Conservation (phyloP, 2,888 invertebrate species). For the Lobophora halterata region DNA sequence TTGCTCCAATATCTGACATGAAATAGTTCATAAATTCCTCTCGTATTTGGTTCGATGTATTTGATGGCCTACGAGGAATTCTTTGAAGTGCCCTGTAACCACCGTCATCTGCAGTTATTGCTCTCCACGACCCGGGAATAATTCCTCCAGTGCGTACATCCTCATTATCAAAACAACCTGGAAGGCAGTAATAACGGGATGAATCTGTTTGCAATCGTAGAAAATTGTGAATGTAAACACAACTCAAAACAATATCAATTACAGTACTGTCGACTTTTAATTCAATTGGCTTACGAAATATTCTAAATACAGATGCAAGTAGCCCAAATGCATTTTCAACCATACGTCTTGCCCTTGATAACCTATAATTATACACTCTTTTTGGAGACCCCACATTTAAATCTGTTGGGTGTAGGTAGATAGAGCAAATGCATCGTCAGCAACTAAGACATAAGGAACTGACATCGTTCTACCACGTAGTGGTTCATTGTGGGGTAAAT, state of each 20-base stretch:
- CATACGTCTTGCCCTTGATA: constrained; percentile 7
- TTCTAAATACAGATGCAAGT: constrained; percentile 14
- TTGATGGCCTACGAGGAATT: constrained; percentile 20
- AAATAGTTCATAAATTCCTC: constrained; percentile 22
- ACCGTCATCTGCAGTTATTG: constrained; percentile 16
- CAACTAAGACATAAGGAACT: constrained; percentile 16
- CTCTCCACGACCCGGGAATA: constrained; percentile 14
- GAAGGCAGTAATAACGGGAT: constrained; percentile 19
- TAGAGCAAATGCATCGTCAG: constrained; percentile 18
- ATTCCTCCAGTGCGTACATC: constrained; percentile 26
- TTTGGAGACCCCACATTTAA: constrained; percentile 16
- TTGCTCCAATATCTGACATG: constrained; percentile 23
- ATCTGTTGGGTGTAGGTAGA: constrained; percentile 14
- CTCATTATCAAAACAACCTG: constrained; percentile 21
- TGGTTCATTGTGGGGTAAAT: constrained; percentile 15
- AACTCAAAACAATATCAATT: constrained; percentile 20
- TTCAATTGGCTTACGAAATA: constrained; percentile 15
- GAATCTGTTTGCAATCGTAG: constrained; percentile 20
- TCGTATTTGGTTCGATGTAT: constrained; percentile 21
- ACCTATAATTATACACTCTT: constrained; percentile 12
- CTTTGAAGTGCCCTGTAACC: constrained; percentile 21
- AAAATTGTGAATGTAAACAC: constrained; percentile 21
- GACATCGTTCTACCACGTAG: constrained; percentile 14
- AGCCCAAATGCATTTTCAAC: constrained; percentile 14
- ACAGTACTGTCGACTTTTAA: constrained; percentile 18